Percentiles rank a stretch among this genome's conserved stretches.
These are phyloP conservation scores for Hydrolagus colliei DNA, from an alignment of 2,797 vertebrate species.

Conservation along the genomic window DNA sequence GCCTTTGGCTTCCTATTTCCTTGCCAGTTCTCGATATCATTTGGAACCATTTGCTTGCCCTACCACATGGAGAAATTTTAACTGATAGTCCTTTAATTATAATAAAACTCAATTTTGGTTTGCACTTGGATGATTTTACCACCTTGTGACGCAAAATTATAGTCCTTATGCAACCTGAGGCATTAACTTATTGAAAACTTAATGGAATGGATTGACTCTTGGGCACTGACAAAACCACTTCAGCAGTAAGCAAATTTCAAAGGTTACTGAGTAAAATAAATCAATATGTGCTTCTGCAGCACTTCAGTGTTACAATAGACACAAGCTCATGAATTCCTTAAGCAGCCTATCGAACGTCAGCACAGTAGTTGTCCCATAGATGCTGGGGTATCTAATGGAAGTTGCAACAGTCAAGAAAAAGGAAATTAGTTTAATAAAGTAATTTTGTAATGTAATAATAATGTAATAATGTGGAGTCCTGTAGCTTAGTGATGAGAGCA, in stretches of 20 bases:
- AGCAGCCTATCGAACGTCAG: constrained; percentile 26
- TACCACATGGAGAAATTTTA: not conserved
- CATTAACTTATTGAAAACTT: constrained; percentile 34
- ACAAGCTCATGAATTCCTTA: constrained; percentile 36
- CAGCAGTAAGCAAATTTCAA: constrained; percentile 40
- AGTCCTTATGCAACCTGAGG: constrained; percentile 41
- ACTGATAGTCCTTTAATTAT: constrained; percentile 39
- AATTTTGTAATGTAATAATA: no score
- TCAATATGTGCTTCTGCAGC: constrained; percentile 34
- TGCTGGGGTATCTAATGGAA: constrained; percentile 38
- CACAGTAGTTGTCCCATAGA: constrained; percentile 33
- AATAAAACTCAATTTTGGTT: constrained; percentile 37
- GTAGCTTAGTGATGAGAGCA: no score
- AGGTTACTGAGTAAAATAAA: constrained; percentile 37
- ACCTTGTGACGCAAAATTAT: constrained; percentile 40
- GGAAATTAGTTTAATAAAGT: not conserved
- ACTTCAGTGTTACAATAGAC: constrained; percentile 22
- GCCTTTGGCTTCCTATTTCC: no score
- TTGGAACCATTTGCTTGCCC: not conserved
- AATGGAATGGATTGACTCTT: constrained; percentile 38
- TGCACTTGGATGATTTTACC: constrained; percentile 39
- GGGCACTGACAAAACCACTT: constrained; percentile 39
- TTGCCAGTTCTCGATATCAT: not conserved
- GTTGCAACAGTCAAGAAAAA: not conserved
- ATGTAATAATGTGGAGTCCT: no score